Percentiles rank a stretch among this genome's conserved stretches.
phyloP scores from a whole-genome alignment of 2,888 invertebrate genomes.

The Antheraea yamamai region DNA sequence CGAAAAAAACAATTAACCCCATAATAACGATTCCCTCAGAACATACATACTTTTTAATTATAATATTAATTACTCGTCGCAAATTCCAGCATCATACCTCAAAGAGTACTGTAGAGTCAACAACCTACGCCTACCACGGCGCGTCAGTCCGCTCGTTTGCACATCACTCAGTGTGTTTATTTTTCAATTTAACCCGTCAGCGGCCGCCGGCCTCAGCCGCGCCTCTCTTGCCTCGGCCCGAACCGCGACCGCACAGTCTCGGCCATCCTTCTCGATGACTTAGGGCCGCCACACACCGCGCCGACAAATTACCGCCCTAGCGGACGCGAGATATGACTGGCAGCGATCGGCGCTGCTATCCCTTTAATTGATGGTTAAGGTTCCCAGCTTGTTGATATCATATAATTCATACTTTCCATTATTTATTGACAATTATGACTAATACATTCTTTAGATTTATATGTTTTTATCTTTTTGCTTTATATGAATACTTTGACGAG shows the following conservation, averaged over 20 bases:
- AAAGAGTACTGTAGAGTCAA: conserved; percentile 47
- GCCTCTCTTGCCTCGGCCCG: conserved; percentile 22
- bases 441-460: neutral
- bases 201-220: conserved; percentile 35
- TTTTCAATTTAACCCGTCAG: conserved; percentile 79
- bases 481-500: neutral
- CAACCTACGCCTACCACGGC: conserved; percentile 50
- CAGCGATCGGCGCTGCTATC: neutral
- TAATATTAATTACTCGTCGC: conserved; percentile 24
- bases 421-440: conserved; percentile 33
- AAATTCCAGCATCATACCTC: conserved; percentile 24
- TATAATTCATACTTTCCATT: conserved; percentile 24
- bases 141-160: conserved; percentile 50
- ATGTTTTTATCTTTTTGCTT: neutral
- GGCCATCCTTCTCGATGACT: conserved; percentile 55
- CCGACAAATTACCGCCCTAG: conserved; percentile 63
- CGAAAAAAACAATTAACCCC: neutral
- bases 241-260: conserved; percentile 39
- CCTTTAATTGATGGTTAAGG: conserved; percentile 12
- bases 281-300: conserved; percentile 80
- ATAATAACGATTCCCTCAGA: neutral
- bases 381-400: conserved; percentile 9
- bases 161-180: conserved; percentile 78
- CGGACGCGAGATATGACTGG: conserved; percentile 23
- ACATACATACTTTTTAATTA: neutral